Base-by-base conservation (phyloP, 2,888 invertebrate species). In the Charanyca ferruginea region DNA sequence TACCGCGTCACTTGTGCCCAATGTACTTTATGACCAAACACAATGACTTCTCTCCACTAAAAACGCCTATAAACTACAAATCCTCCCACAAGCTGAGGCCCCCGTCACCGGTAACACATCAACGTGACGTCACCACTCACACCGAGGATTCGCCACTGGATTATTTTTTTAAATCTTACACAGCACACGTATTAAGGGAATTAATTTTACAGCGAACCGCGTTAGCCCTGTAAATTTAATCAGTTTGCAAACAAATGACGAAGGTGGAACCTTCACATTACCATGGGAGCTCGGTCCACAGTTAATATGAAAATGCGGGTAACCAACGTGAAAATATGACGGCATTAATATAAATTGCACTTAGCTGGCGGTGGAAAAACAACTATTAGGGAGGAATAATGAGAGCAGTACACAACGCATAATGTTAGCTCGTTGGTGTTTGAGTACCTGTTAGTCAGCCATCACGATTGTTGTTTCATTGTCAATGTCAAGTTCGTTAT, bases 281-380 rank as follows among this genome's bases (percentile, higher is more conserved):
- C 90, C 89, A 89, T 88, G 87, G 89, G 87, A 88, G 89, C 87
- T 85, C 85, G 89, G 90, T 87, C 91, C 87, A 89, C 89, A 89
- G 88, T 92, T 92, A 92, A 91, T 91, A 93, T 93, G 92, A 93
- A 94, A 93, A 93, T 93, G 92, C 84, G 94, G 93, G 89, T 91
- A 93, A 91, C 91, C 93, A 90, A 83, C 91, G 86, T 86, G 90
- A 92, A 94, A 94, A 94, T 94, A 93, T 94, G 91, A 93, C 86
- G 90, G 87, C 90, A 93, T 93, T 94, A 93, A 94, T 93, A 93
- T 93, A 93, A 93, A 94, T 93, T 93, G 92, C 91, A 93, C 93
- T 93, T 92, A 91, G 91, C 85, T 38, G 77, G 79, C 83, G 87
- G 80, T 81, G 81, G 90, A 89, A 93, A 92, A 93, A 91, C 90